A percentile compares a stretch with the other conserved stretches of the same genome.
phyloP scores from a whole-genome alignment of 2,113 vertebrate genomes.

The Suricata suricatta region DNA sequence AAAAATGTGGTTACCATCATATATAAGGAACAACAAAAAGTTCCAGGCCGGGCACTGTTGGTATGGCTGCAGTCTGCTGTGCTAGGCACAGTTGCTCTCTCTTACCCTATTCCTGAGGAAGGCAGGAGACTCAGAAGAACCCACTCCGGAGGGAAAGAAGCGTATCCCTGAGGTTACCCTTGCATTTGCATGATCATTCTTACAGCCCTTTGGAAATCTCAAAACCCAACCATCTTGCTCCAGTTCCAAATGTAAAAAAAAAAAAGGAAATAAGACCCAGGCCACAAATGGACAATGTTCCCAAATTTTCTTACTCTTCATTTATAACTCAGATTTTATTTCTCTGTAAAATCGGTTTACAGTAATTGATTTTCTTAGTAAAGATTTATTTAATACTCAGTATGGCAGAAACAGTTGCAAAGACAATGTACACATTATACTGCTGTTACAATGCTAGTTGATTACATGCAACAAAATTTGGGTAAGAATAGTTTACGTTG shows the following conservation, averaged over 20 bases:
- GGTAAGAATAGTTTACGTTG: not conserved
- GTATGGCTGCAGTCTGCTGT: not conserved
- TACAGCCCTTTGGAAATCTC: not conserved
- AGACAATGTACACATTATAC: constrained; percentile 8
- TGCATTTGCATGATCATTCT: not conserved
- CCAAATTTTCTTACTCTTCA: not conserved
- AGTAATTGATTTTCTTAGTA: not conserved
- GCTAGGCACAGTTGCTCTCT: not conserved
- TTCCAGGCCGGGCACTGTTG: fast-evolving
- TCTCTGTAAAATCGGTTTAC: constrained; percentile 2
- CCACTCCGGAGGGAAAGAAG: not conserved
- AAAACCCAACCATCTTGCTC: not conserved
- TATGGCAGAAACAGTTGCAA: not conserved
- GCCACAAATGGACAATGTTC: not conserved
- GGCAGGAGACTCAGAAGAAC: not conserved
- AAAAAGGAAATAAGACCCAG: not conserved
- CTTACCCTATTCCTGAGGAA: not conserved
- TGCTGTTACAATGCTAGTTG: not conserved
- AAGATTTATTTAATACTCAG: not conserved
- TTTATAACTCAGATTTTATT: not conserved
- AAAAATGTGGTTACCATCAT: not conserved
- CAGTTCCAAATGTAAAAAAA: constrained; percentile 17
- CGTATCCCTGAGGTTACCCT: not conserved
- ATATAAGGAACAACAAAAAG: not conserved
- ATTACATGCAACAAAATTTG: not conserved